Base-by-base conservation (phyloP, 2,113 vertebrate genomes). In the Sakesphorus luctuosus region DNA sequence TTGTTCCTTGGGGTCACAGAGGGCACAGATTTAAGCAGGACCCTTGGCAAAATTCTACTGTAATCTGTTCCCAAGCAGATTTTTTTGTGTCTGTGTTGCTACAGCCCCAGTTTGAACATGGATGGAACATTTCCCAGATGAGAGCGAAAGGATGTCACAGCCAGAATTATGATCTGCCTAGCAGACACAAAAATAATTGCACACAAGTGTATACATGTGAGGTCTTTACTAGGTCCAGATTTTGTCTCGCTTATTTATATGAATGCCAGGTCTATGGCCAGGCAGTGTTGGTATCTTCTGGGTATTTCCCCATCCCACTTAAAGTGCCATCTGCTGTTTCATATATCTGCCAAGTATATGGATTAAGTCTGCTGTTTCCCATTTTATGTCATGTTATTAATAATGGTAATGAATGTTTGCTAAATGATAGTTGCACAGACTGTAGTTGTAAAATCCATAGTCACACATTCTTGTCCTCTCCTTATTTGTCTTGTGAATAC, bases 271-370 rank as follows among this genome's bases (percentile, higher is more conserved):
- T 90, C 90, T 77, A n/a, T 49, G 59, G 31, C 46, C 75, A 80
- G 72, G 21, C 47, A 90, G 13, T 28, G 11, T 29, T 71, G 31
- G 21, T 96, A 56, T 94, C 46, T 85, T 50, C 43, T 90, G 85
- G 55, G 75, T 95, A 96, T 96, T 94, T 29, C 67, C 67, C 28
- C 61, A 86, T 47, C 23, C 43, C 79, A 77, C 80, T 96, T 86
- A 85, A 89, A 87, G 50, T 87, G 38, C 84, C 94, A 95, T 95
- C 89, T 96, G 91, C 47, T 91, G 44, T 93, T 94, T 88, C 75
- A 77, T 83, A 29, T 88, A 86, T 88, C 79, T 96, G 91, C 82
- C 95, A 96, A 93, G 40, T 85, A 25, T 58, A 91, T 76, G 46
- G 84, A 91, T 91, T 90, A 86, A 87, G 50, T 91, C 93, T 85